A percentile compares a stretch with the other conserved stretches of the same genome.
phyloP scores from a whole-genome alignment of 2,113 vertebrate species.

The Thalassoma bifasciatum region DNA sequence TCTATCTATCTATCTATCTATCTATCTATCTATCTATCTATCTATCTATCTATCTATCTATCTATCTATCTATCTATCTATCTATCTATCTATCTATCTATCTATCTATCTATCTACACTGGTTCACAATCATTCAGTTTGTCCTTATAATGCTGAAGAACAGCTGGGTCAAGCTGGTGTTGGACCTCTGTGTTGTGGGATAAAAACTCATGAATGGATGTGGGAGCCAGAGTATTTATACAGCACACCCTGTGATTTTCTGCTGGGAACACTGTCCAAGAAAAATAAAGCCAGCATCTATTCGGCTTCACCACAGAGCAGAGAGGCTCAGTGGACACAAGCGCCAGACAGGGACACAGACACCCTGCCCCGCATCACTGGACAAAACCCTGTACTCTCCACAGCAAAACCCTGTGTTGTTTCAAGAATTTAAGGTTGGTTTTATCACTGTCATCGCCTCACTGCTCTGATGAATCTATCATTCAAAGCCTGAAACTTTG shows the following conservation, averaged over 20 bases:
- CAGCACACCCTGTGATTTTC: slow-evolving; percentile 44
- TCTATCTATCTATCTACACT: no score
- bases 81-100: no score
- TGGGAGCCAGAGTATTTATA: slow-evolving; percentile 43
- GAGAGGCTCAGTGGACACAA: slow-evolving; percentile 63
- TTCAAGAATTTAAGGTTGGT: slow-evolving; percentile 56
- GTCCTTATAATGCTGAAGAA: neutral
- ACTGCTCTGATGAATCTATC: neutral
- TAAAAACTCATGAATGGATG: slow-evolving; percentile 60
- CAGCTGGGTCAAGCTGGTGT: neutral
- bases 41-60: no score
- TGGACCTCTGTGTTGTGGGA: slow-evolving; percentile 37
- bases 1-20: no score
- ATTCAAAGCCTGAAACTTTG: slow-evolving; percentile 2
- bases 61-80: no score
- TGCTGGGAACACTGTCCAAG: slow-evolving; percentile 42
- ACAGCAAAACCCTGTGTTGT: slow-evolving; percentile 52
- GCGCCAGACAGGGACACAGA: slow-evolving; percentile 61
- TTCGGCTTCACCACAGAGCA: slow-evolving; percentile 54
- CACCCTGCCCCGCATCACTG: slow-evolving; percentile 45
- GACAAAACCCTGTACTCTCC: slow-evolving; percentile 16
- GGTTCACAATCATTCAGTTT: neutral
- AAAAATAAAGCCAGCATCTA: slow-evolving; percentile 66
- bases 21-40: no score
- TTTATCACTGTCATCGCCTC: slow-evolving; percentile 13